Conservation (phyloP, 2,113 vertebrate genomes). For the Cairina moschata region DNA sequence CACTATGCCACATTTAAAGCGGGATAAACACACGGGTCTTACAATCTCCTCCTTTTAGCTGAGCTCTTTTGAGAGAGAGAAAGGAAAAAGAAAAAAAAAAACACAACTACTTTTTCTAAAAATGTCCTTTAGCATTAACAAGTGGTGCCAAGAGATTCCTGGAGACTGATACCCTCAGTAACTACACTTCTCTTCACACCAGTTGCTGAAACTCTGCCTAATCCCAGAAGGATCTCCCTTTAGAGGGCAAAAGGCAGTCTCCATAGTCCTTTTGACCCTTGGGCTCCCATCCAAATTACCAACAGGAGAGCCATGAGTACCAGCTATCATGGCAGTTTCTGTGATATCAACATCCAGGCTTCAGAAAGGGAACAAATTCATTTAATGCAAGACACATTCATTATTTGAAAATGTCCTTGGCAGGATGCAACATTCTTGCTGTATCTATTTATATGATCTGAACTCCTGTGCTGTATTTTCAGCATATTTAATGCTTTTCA, state of each 20-base stretch:
- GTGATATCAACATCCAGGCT: not conserved
- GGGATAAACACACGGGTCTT: not conserved
- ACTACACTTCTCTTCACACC: not conserved
- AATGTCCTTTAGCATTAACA: not conserved
- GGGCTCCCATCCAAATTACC: not conserved
- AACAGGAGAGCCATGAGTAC: not conserved
- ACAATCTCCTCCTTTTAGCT: not conserved
- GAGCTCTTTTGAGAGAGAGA: not conserved
- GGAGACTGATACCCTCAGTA: not conserved
- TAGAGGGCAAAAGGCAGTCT: not conserved
- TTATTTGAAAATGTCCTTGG: conserved; percentile 23
- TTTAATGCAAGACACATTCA: conserved; percentile 3
- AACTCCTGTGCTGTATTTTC: conserved; percentile 18
- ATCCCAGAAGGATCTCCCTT: not conserved
- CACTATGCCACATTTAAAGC: not conserved
- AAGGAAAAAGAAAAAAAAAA: not conserved
- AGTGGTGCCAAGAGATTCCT: not conserved
- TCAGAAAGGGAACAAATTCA: conserved; percentile 1
- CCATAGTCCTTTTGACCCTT: not conserved
- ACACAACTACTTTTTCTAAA: not conserved
- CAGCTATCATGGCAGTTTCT: not conserved
- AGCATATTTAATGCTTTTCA: conserved; percentile 29
- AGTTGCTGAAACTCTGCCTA: not conserved
- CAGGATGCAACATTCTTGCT: not conserved
- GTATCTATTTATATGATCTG: not conserved